A percentile compares a stretch with the other conserved stretches of the same genome.
Conservation (phyloP, 1,140 invertebrate species). For the Macrotrachela quadricornifera region DNA sequence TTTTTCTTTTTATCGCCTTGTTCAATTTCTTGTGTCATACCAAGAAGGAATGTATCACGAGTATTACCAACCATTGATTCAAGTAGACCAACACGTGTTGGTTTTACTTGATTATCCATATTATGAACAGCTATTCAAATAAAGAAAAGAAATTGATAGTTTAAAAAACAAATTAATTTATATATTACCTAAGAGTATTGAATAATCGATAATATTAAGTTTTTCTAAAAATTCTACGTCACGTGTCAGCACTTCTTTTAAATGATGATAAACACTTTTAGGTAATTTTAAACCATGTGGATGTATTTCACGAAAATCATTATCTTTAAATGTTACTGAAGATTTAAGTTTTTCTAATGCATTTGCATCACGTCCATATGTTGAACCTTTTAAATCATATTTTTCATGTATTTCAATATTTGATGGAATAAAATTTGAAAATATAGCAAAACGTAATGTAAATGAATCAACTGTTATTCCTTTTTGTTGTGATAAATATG, state of each 20-base stretch:
- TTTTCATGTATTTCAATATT: constrained; percentile 87
- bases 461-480: too few species aligned
- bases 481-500: too few species aligned
- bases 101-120: too few species aligned
- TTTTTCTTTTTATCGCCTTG: too few species aligned
- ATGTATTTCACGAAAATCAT: constrained; percentile 78
- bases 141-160: too few species aligned
- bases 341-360: constrained; percentile 67
- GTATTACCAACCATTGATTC: too few species aligned
- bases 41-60: too few species aligned
- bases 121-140: too few species aligned
- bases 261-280: constrained; percentile 53
- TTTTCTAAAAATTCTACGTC: constrained; percentile 48
- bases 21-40: too few species aligned
- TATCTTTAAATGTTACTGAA: constrained; percentile 81
- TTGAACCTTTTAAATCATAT: constrained; percentile 76
- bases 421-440: constrained; percentile 70
- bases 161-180: too few species aligned
- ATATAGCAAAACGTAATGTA: too few species aligned
- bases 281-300: constrained; percentile 75
- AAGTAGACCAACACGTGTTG: too few species aligned
- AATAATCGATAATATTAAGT: constrained; percentile 99
- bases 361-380: constrained; percentile 77
- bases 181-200: constrained; percentile 58
- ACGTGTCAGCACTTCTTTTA: constrained; percentile 79